Percentiles rank a stretch among this genome's conserved stretches.
phyloP scores from a whole-genome alignment of 2,113 vertebrate species.

The Psittacula cyanocephala region DNA sequence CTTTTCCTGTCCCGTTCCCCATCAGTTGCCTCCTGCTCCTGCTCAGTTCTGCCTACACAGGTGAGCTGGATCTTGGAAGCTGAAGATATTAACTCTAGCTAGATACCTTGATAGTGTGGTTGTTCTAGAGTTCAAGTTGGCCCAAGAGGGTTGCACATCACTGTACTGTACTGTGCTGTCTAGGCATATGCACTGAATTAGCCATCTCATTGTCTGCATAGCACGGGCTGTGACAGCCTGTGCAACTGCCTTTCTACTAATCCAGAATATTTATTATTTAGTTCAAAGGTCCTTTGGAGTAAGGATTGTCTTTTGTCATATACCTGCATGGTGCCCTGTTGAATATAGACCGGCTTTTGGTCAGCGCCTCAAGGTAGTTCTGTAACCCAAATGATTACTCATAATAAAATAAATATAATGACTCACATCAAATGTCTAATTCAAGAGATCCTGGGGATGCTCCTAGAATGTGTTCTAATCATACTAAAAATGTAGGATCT shows the following conservation, averaged over 20 bases:
- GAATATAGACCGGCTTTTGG: neutral
- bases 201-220: neutral
- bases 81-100: neutral
- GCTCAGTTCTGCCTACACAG: neutral
- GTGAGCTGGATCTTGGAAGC: neutral
- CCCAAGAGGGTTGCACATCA: neutral
- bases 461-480: neutral
- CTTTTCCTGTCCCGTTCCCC: neutral
- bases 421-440: neutral
- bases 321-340: neutral
- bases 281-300: neutral
- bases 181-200: neutral
- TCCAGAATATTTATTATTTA: neutral
- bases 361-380: neutral
- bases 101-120: neutral
- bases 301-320: neutral
- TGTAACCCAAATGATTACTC: constrained; percentile 5
- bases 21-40: neutral
- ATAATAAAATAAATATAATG: neutral
- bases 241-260: neutral
- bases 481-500: constrained; percentile 6
- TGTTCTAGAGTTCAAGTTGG: neutral
- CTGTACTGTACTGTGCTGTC: neutral
- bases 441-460: neutral
- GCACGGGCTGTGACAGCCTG: neutral